phyloP scores from a whole-genome alignment of 2,113 vertebrate species.

The Phalacrocorax pelagicus region DNA sequence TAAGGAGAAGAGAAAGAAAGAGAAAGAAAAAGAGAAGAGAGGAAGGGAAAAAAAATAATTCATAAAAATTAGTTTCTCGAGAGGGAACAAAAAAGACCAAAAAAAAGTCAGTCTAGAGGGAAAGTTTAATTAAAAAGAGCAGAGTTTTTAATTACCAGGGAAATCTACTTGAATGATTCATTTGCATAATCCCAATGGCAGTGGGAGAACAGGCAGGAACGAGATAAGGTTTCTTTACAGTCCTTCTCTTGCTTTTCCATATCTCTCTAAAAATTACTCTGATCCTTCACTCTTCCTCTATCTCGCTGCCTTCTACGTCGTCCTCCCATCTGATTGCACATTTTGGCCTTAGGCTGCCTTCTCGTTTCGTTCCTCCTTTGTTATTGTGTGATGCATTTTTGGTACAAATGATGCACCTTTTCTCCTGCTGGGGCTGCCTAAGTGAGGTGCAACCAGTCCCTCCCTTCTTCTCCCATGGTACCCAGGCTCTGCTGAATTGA shows the following conservation, averaged over 20 bases:
- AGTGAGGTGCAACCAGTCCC: not conserved
- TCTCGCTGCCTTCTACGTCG: not conserved
- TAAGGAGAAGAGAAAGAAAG: not conserved
- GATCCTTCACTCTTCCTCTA: not conserved
- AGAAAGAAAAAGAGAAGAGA: not conserved
- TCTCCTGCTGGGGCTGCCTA: too few species aligned
- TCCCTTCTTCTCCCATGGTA: rapidly evolving
- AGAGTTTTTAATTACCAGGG: slow-evolving; percentile 71
- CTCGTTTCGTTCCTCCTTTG: not conserved
- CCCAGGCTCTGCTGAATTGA: not conserved
- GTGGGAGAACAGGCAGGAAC: slow-evolving; percentile 46
- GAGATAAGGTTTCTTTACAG: slow-evolving; percentile 62
- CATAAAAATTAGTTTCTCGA: slow-evolving; percentile 37
- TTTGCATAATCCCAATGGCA: slow-evolving; percentile 65
- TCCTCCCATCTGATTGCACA: not conserved
- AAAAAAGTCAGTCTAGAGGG: slow-evolving; percentile 7
- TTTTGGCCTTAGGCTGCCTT: not conserved
- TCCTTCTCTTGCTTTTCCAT: slow-evolving; percentile 13
- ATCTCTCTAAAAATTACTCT: slow-evolving; percentile 29
- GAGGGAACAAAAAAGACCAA: not conserved
- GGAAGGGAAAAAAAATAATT: not conserved
- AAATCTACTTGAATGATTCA: slow-evolving; percentile 70
- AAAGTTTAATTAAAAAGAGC: slow-evolving; percentile 74
- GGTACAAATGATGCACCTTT: not conserved
- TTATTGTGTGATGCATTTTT: not conserved